phyloP scores from a whole-genome alignment of 2,888 invertebrate genomes.

The Himalopsyche kuldschensis region DNA sequence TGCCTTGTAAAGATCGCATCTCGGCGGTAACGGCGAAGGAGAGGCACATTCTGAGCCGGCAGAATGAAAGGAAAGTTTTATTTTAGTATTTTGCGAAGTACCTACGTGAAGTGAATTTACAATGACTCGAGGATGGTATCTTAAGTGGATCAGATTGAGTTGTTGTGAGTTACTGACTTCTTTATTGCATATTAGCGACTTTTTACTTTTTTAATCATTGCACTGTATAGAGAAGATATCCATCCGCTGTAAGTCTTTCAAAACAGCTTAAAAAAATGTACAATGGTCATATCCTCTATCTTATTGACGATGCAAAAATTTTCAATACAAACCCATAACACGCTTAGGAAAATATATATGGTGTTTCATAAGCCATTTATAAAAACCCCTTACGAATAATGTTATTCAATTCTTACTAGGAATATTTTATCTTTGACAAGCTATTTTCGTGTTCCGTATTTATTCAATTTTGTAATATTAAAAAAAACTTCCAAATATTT shows the following conservation, averaged over 20 bases:
- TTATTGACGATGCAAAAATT: too few species aligned
- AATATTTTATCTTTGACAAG: too few species aligned
- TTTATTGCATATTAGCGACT: neutral
- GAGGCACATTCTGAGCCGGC: constrained; percentile 9
- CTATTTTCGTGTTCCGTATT: too few species aligned
- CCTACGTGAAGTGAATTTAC: constrained; percentile 29
- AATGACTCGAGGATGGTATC: constrained; percentile 24
- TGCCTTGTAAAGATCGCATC: neutral
- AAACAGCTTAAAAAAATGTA: too few species aligned
- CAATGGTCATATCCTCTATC: too few species aligned
- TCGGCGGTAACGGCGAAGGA: neutral
- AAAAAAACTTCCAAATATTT: too few species aligned
- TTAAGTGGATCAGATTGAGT: constrained; percentile 31
- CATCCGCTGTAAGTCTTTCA: neutral
- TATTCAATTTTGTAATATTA: too few species aligned
- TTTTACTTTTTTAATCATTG: neutral
- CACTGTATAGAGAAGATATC: neutral
- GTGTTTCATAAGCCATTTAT: too few species aligned
- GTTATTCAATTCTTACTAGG: too few species aligned
- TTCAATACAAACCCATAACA: too few species aligned
- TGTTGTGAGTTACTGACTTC: constrained; percentile 14
- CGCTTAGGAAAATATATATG: too few species aligned
- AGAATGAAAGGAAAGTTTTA: constrained; percentile 28
- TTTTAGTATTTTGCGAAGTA: constrained; percentile 29
- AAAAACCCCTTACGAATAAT: too few species aligned